These are phyloP conservation scores for Syngnathus scovelli DNA, from an alignment of 2,113 vertebrate genomes.

Conservation along the genomic window DNA sequence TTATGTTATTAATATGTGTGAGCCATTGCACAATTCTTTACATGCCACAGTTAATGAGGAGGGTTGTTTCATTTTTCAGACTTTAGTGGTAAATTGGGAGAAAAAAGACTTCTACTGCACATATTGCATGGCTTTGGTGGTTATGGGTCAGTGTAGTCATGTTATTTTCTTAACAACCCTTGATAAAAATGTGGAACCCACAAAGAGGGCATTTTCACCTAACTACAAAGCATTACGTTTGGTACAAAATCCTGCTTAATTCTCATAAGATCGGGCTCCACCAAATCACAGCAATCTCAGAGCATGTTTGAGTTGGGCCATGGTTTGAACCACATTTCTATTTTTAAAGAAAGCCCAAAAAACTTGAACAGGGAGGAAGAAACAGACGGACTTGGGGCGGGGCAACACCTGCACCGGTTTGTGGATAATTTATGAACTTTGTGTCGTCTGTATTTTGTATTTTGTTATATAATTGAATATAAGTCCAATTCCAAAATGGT, in stretches of 20 bases:
- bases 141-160: not conserved
- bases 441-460: slow-evolving; percentile 1
- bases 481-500: slow-evolving; percentile 2
- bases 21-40: not conserved
- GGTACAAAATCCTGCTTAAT: not conserved
- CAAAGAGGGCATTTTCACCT: not conserved
- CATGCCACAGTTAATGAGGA: not conserved
- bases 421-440: slow-evolving; percentile 3
- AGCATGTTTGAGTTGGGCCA: slow-evolving; percentile 1
- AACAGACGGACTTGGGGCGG: not conserved
- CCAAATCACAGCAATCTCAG: not conserved
- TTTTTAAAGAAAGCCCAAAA: slow-evolving; percentile 1
- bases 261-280: not conserved
- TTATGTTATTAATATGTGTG: slow-evolving; percentile 1
- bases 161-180: not conserved
- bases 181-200: not conserved
- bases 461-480: not conserved
- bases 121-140: not conserved
- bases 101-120: not conserved
- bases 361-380: slow-evolving; percentile 5
- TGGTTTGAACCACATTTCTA: slow-evolving; percentile 3
- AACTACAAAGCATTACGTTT: not conserved
- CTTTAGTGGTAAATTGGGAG: not conserved
- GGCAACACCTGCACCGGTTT: not conserved
- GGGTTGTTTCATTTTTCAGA: not conserved